A percentile compares a stretch with the other conserved stretches of the same genome.
These are phyloP conservation scores for Crossoptilon crossoptilon DNA, from an alignment of 2,797 vertebrate genomes.

Conservation along the genomic window DNA sequence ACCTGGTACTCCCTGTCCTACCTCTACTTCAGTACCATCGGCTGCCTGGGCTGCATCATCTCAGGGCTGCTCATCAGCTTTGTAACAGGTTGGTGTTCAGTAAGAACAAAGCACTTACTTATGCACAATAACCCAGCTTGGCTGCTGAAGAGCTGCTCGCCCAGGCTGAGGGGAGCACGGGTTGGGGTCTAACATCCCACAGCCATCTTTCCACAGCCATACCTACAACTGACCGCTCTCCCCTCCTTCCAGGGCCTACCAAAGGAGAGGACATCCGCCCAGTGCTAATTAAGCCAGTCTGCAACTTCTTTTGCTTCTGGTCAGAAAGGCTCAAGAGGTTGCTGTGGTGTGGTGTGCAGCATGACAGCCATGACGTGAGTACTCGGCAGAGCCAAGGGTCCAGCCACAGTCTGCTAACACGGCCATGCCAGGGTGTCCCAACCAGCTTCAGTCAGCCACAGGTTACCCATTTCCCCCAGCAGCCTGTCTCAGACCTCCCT, in stretches of 20 bases:
- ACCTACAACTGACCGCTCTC: rapidly evolving
- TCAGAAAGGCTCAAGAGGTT: constrained; percentile 80
- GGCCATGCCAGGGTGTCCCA: rapidly evolving
- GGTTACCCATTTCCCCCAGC: not conserved
- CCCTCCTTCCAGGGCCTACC: constrained; percentile 74
- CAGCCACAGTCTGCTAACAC: rapidly evolving
- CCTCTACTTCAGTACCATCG: constrained; percentile 85
- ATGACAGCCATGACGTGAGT: constrained; percentile 77
- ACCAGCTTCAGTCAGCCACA: rapidly evolving
- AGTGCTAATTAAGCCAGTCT: constrained; percentile 80
- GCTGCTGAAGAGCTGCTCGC: rapidly evolving
- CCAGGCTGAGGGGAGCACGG: too few relatives aligned
- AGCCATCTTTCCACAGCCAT: rapidly evolving
- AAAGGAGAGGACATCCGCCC: constrained; percentile 81
- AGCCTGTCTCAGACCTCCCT: not conserved
- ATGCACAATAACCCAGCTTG: too few relatives aligned
- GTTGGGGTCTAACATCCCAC: not conserved
- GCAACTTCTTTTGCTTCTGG: constrained; percentile 85
- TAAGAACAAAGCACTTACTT: not conserved
- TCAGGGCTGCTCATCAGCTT: constrained; percentile 83
- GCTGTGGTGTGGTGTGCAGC: constrained; percentile 81
- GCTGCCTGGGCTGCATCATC: constrained; percentile 80
- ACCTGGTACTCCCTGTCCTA: constrained; percentile 87
- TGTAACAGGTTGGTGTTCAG: constrained; percentile 78
- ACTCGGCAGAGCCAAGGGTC: rapidly evolving